These are phyloP conservation scores for Paramuricea clavata DNA, from an alignment of 92 coral and sea anemone genomes.

Conservation along the genomic window DNA sequence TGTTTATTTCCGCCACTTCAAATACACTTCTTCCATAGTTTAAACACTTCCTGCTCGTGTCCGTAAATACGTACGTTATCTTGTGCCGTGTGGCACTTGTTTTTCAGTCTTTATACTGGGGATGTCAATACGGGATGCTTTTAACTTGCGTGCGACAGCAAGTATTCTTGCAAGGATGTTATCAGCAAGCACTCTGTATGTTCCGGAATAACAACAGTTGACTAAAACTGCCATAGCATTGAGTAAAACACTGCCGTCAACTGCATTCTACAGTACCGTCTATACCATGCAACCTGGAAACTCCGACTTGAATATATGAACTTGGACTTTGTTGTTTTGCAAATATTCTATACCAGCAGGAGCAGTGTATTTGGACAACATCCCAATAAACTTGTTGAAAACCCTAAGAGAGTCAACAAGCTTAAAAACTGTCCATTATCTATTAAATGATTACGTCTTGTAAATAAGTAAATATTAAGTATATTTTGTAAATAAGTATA, in stretches of 20 bases:
- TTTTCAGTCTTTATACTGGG: conserved; percentile 14
- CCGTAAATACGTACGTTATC: conserved; percentile 27
- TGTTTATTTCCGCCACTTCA: conserved; percentile 27
- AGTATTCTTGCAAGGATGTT: conserved; percentile 22
- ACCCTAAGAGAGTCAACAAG: too few relatives aligned
- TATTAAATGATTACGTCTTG: too few relatives aligned
- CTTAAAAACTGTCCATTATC: too few relatives aligned
- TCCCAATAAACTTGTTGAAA: too few relatives aligned
- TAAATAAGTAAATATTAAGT: too few relatives aligned
- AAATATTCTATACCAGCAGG: too few relatives aligned
- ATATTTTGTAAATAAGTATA: too few relatives aligned
- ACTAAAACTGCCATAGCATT: conserved; percentile 32
- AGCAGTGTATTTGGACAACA: too few relatives aligned
- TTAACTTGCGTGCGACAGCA: conserved; percentile 35
- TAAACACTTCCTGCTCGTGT: conserved; percentile 25
- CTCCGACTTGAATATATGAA: background rate
- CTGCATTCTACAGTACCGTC: conserved; percentile 1
- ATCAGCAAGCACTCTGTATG: conserved; percentile 27
- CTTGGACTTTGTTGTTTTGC: background rate
- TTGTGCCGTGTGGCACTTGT: conserved; percentile 32
- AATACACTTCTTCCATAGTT: conserved; percentile 31
- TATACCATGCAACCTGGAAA: conserved; percentile 9
- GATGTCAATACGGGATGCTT: conserved; percentile 57
- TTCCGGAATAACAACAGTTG: conserved; percentile 30
- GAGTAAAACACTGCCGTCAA: conserved; percentile 13